Evolutionary conservation across 2,797 vertebrate genomes (phyloP).

Genomic region (Diplodus puntazzo): DNA sequence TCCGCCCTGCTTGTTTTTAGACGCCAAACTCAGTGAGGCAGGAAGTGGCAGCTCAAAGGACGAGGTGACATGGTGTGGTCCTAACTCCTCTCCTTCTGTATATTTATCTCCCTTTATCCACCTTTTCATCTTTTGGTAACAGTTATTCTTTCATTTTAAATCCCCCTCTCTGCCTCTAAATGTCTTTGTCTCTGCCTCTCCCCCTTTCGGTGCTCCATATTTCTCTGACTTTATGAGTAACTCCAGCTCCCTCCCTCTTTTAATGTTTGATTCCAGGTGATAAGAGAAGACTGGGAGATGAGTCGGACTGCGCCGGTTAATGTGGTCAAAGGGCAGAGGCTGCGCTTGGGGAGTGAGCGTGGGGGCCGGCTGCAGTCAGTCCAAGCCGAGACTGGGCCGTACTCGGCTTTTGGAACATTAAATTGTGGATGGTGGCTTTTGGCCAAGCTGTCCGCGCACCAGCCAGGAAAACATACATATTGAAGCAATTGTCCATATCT

Average conservation of each 20-base stretch:
- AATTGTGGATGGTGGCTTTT: constrained; percentile 57
- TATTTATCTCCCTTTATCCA: background rate
- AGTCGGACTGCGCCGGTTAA: constrained; percentile 80
- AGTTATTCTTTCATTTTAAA: constrained; percentile 10
- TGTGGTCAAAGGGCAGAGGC: constrained; percentile 87
- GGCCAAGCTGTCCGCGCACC: constrained; percentile 51
- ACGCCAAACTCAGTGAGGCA: constrained; percentile 47
- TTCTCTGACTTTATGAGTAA: constrained; percentile 77
- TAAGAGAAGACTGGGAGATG: constrained; percentile 80
- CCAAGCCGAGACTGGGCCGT: constrained; percentile 48
- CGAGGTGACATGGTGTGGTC: constrained; percentile 17
- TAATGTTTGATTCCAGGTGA: constrained; percentile 86
- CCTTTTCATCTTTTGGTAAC: constrained; percentile 1
- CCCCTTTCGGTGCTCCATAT: constrained; percentile 46
- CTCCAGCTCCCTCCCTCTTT: constrained; percentile 77
- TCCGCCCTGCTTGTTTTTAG: constrained; percentile 60
- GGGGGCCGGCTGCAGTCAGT: constrained; percentile 44
- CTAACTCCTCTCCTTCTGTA: background rate
- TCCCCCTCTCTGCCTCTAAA: constrained; percentile 11
- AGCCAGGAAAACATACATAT: constrained; percentile 62
- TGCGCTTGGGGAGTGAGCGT: constrained; percentile 36
- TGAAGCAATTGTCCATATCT: constrained; percentile 74
- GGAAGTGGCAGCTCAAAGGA: constrained; percentile 34
- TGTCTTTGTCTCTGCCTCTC: constrained; percentile 58
- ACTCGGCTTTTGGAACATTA: constrained; percentile 52